Evolutionary conservation across 2,797 vertebrate genomes (phyloP).

Genomic region (Anableps anableps): DNA sequence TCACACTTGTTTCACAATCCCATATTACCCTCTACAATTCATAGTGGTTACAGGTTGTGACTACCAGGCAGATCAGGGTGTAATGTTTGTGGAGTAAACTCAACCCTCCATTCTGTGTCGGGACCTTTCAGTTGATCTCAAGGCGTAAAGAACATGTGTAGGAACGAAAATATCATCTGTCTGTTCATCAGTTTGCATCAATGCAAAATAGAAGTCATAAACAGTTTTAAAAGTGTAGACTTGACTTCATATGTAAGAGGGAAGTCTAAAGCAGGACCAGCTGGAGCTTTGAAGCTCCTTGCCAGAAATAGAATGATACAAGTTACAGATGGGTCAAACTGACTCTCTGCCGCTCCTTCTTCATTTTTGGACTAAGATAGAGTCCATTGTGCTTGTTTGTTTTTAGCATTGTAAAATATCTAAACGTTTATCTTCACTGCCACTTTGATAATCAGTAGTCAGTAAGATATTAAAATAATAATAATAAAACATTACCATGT

Average conservation of each 20-base stretch:
- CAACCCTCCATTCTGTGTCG: no score
- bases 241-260: constrained; percentile 31
- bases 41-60: no score
- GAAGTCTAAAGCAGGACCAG: constrained; percentile 52
- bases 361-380: constrained; percentile 5
- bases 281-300: constrained; percentile 42
- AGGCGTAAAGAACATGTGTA: no score
- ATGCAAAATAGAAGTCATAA: constrained; percentile 34
- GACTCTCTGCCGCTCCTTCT: constrained; percentile 22
- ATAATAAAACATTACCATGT: not conserved
- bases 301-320: constrained; percentile 55
- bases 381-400: constrained; percentile 3
- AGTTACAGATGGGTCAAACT: constrained; percentile 33
- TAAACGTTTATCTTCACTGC: constrained; percentile 6
- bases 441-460: not conserved
- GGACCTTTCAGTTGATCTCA: no score
- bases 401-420: not conserved
- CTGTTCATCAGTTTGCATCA: constrained; percentile 6
- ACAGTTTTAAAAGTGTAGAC: constrained; percentile 36
- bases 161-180: no score
- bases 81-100: no score
- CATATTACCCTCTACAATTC: no score
- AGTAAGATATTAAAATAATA: not conserved
- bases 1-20: no score
- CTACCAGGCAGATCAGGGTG: no score